phyloP scores from a whole-genome alignment of 2,888 invertebrate species.

The Cheilosia urbana region DNA sequence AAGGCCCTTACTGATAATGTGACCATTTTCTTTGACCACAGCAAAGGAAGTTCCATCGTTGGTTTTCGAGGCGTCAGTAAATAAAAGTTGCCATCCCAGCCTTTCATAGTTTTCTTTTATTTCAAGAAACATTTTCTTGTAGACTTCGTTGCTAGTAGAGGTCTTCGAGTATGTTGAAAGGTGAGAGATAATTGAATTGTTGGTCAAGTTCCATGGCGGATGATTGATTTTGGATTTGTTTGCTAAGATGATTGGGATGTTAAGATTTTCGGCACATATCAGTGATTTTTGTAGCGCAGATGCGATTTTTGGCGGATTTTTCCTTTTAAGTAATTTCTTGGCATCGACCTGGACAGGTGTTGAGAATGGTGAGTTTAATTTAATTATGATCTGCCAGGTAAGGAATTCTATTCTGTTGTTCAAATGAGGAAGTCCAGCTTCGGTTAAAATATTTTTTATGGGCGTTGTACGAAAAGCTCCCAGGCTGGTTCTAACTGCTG shows the following conservation, averaged over 20 bases:
- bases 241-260: not conserved
- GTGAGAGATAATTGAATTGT: not conserved
- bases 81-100: conserved; percentile 22
- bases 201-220: not conserved
- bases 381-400: conserved; percentile 3
- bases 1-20: conserved; percentile 12
- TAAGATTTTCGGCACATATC: not conserved
- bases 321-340: no score
- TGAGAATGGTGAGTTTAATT: not conserved
- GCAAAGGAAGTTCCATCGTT: conserved; percentile 2
- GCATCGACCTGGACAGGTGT: not conserved
- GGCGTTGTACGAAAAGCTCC: conserved; percentile 24
- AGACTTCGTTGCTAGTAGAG: conserved; percentile 5
- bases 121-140: conserved; percentile 10
- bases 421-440: conserved; percentile 5
- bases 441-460: conserved; percentile 24
- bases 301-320: no score
- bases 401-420: not conserved
- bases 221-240: conserved; percentile 10
- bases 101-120: not conserved
- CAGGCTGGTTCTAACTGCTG: conserved; percentile 6
- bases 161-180: not conserved
- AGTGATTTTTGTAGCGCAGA: not conserved
- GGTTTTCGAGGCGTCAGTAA: conserved; percentile 23
- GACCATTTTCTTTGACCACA: not conserved